These are phyloP conservation scores for Leguminivora glycinivorella DNA, from an alignment of 1,140 invertebrate species.

Conservation along the genomic window DNA sequence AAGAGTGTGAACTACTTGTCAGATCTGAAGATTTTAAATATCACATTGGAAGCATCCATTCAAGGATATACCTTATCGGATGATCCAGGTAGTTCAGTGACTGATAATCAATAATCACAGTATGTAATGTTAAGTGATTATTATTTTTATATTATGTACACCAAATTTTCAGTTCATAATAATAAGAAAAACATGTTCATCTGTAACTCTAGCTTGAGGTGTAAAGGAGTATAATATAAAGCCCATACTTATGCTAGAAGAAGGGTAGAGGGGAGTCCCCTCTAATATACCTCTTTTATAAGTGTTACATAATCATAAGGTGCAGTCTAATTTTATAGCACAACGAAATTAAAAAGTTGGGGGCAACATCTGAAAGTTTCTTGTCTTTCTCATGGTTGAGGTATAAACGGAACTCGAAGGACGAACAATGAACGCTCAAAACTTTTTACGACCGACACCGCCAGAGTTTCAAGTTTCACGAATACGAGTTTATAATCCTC, in stretches of 20 bases:
- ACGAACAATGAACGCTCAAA: constrained; percentile 9
- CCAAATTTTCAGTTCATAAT: too few species aligned
- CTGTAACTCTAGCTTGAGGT: too few species aligned
- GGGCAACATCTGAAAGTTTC: background rate
- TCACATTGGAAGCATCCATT: background rate
- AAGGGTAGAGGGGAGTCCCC: too few species aligned
- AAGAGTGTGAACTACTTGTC: constrained; percentile 33
- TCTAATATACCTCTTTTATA: too few species aligned
- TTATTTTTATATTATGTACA: too few species aligned
- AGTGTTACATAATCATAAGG: too few species aligned
- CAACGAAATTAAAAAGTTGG: constrained; percentile 1
- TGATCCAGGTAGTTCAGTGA: background rate
- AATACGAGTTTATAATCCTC: constrained; percentile 30
- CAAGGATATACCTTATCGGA: background rate
- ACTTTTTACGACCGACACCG: constrained; percentile 5
- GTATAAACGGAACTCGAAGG: background rate
- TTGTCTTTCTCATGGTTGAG: constrained; percentile 1
- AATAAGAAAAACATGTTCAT: too few species aligned
- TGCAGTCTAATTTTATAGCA: background rate
- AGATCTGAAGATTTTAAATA: constrained; percentile 1
- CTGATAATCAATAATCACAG: background rate
- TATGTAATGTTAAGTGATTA: too few species aligned
- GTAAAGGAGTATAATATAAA: too few species aligned
- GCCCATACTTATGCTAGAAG: too few species aligned
- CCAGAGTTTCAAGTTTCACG: constrained; percentile 21